Base-by-base conservation (phyloP, 2,113 vertebrate genomes). In the Rallus limicola region DNA sequence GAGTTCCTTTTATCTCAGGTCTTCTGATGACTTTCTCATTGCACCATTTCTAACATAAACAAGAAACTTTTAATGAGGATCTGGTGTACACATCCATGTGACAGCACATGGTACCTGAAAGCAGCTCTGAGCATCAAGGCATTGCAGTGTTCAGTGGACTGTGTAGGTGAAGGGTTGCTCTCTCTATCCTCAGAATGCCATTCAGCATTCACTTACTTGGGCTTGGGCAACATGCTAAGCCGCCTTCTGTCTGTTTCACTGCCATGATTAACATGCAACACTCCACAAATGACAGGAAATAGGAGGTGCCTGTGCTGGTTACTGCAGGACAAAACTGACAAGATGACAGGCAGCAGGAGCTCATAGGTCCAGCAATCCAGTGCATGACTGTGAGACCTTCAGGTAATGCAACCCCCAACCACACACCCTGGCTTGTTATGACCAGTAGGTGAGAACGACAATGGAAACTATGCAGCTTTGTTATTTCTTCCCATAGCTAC, bases 71-170 rank as follows among this genome's bases (percentile, higher is more conserved):
- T 52, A 95, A 69, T 63, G 69, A 78, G 82, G 90, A 80, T 86
- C 92, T 92, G 84, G 95, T 56, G 75, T 62, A 52, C 71, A 85
- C 26, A 82, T 77, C 64, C 79, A 69, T 93, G 84, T 91, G 86
- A 94, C 77, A 82, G 96, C 40, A 97, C 83, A 91, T 93, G 90
- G 85, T 92, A 77, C 90, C 94, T 93, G 95, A 97, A 97, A 97
- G 87, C 67, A 92, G 40, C 92, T 95, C 88, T 82, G 62, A 93
- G 77, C 80, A 96, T 75, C 40, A 93, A 38, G 71, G 83, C 68
- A 33, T 53, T n/a, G 62, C 80, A 74, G 59, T 40, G 60, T 75
- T 88, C 87, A 95, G 50, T 16, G 91, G 84, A 79, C n/a, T 42
- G 53, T 55, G 90, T 90, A 89, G 28, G 33, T 91, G 56, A 65